Evolutionary conservation across 2,113 vertebrate genomes (phyloP), one percentile per base, ranked within the genome.

Genomic region (Xiphorhynchus elegans): DNA sequence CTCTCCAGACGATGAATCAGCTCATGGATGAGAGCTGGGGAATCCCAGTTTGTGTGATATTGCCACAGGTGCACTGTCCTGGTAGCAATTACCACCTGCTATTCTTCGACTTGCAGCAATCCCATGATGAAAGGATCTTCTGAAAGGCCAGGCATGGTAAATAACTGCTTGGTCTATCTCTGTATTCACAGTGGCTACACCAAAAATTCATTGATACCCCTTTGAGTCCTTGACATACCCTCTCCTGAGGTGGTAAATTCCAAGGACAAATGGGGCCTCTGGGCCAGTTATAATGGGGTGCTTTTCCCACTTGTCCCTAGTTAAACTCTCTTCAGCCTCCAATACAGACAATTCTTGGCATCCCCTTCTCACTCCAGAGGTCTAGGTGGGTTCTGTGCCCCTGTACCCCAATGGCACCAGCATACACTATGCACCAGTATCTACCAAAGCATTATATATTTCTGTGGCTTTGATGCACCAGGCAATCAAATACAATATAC

Each of bases 1-100:
- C 5, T 69, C 20, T 62, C 25, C 46, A 62, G 13, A 0, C 49
- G 55, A 35, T 31, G 17, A 26, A 35, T 23, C 47, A 42, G 55
- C 40, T 40, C n/a, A 25, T 15, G 62, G 63, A 35, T 35, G 62
- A n/a, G 13, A 68, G 47, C 52, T 74, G 58, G 42, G 44, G 24
- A 47, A 42, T 19, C 74, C 53, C 1, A 0, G 23, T 21, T 35
- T 64, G 31, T 55, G 74, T 0, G 1, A 31, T 28, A 35, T 11
- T 53, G 59, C 49, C 6, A 10, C 19, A 0, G 1, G 23, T 20
- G 37, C 39, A 16, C 20, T 24, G 39, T 53, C 53, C 21, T 35
- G 59, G 44, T 31, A 46, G n/a, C 33, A 73, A 40, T 4, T 40
- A 20, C 29, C 60, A 60, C 8, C 25, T 53, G 52, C 59, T 80